These are phyloP conservation scores for Hololepta plana DNA, from an alignment of 2,888 invertebrate genomes.

Conservation along the genomic window DNA sequence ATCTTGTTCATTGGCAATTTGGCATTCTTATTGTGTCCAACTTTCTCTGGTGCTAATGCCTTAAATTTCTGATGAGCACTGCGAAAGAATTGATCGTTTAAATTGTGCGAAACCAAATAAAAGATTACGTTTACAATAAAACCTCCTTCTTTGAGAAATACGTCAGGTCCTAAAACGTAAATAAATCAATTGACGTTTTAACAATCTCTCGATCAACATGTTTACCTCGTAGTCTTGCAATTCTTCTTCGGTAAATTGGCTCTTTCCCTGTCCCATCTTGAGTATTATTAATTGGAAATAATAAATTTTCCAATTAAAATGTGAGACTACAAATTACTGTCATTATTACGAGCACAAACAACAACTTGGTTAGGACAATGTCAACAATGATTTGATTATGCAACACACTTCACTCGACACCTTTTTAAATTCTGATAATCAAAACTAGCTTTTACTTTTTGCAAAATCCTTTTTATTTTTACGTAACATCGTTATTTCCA, in stretches of 20 bases:
- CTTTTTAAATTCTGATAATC: no score
- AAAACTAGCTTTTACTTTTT: no score
- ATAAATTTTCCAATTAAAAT: no score
- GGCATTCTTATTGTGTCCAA: constrained; percentile 74
- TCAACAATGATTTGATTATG: no score
- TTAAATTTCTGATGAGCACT: constrained; percentile 86
- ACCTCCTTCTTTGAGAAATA: constrained; percentile 91
- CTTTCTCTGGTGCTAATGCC: constrained; percentile 74
- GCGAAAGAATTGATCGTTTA: constrained; percentile 15
- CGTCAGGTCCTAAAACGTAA: constrained; percentile 58
- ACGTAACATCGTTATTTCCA: no score
- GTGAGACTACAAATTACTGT: no score
- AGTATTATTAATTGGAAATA: not conserved
- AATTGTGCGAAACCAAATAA: constrained; percentile 3
- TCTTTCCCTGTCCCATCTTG: constrained; percentile 66
- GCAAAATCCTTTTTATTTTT: no score
- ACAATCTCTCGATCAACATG: constrained; percentile 2
- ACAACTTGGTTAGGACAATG: no score
- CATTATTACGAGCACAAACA: no score
- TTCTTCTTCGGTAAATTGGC: constrained; percentile 76
- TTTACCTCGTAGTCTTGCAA: constrained; percentile 76
- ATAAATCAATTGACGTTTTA: constrained; percentile 7
- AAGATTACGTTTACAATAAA: constrained; percentile 49
- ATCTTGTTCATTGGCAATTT: constrained; percentile 72
- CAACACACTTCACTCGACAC: no score